Base-by-base conservation (phyloP, 2,113 vertebrate genomes). In the Syngnathus typhle region DNA sequence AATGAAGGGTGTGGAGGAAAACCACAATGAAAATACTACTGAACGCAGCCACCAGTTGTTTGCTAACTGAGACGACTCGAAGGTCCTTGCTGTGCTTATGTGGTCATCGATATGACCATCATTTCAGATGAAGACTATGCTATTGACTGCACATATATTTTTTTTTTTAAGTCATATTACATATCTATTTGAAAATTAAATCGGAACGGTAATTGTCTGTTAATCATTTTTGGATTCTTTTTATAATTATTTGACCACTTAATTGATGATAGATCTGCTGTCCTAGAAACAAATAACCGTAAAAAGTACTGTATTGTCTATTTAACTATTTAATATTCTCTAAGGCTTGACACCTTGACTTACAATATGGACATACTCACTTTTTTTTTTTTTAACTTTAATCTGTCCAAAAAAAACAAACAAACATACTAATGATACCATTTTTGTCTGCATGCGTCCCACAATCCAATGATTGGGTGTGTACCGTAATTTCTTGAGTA, bases 1-100 rank as follows among this genome's bases (percentile, higher is more conserved):
- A 77, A 72, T 49, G 65, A 85, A 77, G 70, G 78, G 79, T 38
- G 60, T 68, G 71, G 82, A 84, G 82, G 77, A 68, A 71, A 79
- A 85, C 78, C 81, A 83, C 81, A 77, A 72, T 43, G 23, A 74
- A 73, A 76, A 80, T 81, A 85, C 85, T 89, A 91, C 88, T 87
- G 90, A 92, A 81, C 49, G 76, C 77, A 70, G 79, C 72, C 68
- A 74, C 65, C 82, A 80, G 83, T 78, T 59, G 49, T 51, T 21
- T 66, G 49, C 69, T 68, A 64, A 60, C 54, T 52, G 81, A 82
- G 81, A 72, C 44, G 74, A 75, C 80, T 80, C 81, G 72, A 76
- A 69, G 71, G 74, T 75, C 4, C 60, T 59, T 36, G 56, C 55
- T 81, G 83, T 69, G 77, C 71, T 72, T 32, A 46, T 39, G 69